A percentile compares a stretch with the other conserved stretches of the same genome.
Conservation (phyloP, 2,797 vertebrate species). For the Sitta carolinensis region DNA sequence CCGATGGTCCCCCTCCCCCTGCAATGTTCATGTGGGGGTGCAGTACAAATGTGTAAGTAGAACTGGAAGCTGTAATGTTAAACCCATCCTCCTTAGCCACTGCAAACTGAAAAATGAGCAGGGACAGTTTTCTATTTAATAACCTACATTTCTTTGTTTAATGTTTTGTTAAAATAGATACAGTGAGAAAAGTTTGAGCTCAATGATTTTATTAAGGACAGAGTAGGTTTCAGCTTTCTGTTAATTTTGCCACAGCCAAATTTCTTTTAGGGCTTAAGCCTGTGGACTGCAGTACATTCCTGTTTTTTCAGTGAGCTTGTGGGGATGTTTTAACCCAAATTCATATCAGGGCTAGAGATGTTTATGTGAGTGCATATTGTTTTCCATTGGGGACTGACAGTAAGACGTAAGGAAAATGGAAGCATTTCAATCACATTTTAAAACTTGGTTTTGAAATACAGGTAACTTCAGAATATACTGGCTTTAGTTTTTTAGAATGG, state of each 20-base stretch:
- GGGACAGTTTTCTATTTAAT: background rate
- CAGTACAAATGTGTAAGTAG: background rate
- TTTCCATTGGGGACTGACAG: background rate
- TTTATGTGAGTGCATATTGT: background rate
- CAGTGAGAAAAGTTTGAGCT: background rate
- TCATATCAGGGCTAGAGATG: background rate
- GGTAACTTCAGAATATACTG: background rate
- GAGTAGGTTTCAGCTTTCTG: background rate
- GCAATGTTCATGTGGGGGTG: background rate
- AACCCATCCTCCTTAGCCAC: background rate
- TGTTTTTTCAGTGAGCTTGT: background rate
- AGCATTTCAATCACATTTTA: background rate
- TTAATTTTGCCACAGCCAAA: background rate
- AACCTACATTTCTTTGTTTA: background rate
- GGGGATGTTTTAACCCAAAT: background rate
- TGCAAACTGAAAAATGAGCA: background rate
- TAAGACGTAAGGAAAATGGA: background rate
- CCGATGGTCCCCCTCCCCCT: background rate
- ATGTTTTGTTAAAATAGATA: background rate
- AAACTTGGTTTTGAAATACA: background rate
- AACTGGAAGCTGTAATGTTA: background rate
- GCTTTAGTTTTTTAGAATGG: background rate
- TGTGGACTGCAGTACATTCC: background rate
- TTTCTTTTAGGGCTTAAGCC: background rate
- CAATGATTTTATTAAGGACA: background rate